Conservation (phyloP, 1,140 invertebrate species). For the Papilio polytes region DNA sequence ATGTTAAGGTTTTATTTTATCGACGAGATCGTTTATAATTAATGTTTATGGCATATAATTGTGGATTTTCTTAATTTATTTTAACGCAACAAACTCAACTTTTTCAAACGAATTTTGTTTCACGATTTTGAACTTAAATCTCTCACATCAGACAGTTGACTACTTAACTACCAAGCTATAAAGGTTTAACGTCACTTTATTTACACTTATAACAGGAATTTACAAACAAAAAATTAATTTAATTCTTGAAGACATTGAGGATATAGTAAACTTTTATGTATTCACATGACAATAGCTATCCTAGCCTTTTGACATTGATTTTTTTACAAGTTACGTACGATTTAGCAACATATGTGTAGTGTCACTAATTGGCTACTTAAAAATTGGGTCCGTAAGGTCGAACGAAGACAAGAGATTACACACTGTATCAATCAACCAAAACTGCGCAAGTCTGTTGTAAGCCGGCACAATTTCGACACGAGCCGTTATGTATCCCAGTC, state of each 20-base stretch:
- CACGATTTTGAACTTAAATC: neutral
- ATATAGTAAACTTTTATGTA: neutral
- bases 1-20: neutral
- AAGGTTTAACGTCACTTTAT: neutral
- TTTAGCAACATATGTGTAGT: constrained; percentile 17
- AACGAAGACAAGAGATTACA: constrained; percentile 74
- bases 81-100: neutral
- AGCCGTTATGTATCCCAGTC: constrained; percentile 67
- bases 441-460: constrained; percentile 77
- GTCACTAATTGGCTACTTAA: constrained; percentile 54
- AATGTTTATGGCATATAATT: neutral
- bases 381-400: constrained; percentile 64
- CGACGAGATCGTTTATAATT: neutral
- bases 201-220: neutral
- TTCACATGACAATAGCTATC: constrained; percentile 10
- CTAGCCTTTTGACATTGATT: constrained; percentile 33
- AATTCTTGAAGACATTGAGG: neutral
- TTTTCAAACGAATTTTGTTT: neutral
- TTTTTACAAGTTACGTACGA: constrained; percentile 33
- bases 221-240: neutral
- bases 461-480: constrained; percentile 72
- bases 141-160: neutral
- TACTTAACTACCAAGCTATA: neutral
- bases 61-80: neutral
- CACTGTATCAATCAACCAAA: constrained; percentile 79